Conservation (phyloP, 2,797 vertebrate genomes). For the Chaetophractus vellerosus region DNA sequence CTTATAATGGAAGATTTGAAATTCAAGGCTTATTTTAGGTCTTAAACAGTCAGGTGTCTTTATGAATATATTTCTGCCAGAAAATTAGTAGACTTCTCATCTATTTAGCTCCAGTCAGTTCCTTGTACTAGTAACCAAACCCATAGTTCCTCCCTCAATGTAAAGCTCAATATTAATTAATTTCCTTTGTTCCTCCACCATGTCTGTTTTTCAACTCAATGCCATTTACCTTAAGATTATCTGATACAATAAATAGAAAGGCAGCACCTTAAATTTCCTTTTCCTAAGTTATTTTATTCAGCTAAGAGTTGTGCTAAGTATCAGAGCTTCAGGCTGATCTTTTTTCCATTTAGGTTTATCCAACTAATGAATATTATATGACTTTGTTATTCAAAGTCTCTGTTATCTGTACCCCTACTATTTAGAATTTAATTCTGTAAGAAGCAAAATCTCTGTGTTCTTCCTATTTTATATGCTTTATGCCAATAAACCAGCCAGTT, state of each 20-base stretch:
- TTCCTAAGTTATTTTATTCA: neutral
- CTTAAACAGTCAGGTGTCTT: neutral
- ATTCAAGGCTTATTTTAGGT: neutral
- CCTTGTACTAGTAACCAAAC: neutral
- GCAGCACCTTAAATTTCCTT: neutral
- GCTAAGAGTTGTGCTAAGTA: neutral
- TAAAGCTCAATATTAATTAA: constrained; percentile 13
- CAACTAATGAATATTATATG: neutral
- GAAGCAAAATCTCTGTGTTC: neutral
- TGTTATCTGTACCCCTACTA: neutral
- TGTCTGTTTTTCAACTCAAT: neutral
- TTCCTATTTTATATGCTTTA: neutral
- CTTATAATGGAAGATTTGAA: neutral
- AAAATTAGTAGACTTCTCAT: neutral
- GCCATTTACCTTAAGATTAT: neutral
- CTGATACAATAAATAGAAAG: neutral
- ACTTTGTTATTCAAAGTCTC: neutral
- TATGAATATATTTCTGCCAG: neutral
- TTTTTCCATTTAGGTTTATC: neutral
- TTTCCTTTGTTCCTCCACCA: neutral
- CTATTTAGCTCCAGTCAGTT: neutral
- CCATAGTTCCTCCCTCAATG: neutral
- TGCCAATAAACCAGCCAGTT: neutral
- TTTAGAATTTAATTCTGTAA: neutral
- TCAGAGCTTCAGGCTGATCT: neutral